Conservation (phyloP, 92 coral and sea anemone species). For the Pocillopora meandrina region DNA sequence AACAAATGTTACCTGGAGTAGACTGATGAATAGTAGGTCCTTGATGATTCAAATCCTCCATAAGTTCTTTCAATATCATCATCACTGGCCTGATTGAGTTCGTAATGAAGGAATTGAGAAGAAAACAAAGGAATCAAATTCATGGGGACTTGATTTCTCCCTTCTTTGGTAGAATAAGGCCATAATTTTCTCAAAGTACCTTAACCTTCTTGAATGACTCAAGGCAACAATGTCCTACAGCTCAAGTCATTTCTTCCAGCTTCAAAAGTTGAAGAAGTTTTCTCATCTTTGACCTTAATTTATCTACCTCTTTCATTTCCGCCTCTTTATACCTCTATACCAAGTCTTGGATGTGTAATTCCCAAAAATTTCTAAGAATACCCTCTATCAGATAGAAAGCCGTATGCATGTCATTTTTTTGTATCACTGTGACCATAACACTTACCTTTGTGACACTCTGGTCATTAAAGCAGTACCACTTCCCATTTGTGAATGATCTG, state of each 20-base stretch:
- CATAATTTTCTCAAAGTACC: too few relatives aligned
- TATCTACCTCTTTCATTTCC: too few relatives aligned
- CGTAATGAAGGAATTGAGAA: neutral
- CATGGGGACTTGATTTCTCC: neutral
- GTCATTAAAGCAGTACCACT: constrained; percentile 99
- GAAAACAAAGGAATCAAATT: neutral
- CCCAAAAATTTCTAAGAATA: too few relatives aligned
- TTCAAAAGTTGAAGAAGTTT: too few relatives aligned
- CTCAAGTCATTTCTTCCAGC: too few relatives aligned
- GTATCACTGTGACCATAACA: neutral
- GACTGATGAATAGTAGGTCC: constrained; percentile 89
- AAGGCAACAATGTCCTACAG: too few relatives aligned
- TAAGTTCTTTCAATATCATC: constrained; percentile 87
- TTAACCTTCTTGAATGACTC: too few relatives aligned
- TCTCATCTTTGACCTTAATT: too few relatives aligned
- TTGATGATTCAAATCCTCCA: constrained; percentile 86
- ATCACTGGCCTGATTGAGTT: constrained; percentile 63
- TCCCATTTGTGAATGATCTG: constrained; percentile 82
- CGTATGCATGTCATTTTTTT: neutral
- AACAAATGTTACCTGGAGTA: constrained; percentile 77
- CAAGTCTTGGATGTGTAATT: too few relatives aligned
- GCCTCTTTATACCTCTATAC: too few relatives aligned
- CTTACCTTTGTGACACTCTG: constrained; percentile 94
- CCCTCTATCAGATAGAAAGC: too few relatives aligned
- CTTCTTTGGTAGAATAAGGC: too few relatives aligned